Evolutionary conservation across 2,888 invertebrate genomes (phyloP), one percentile per base, ranked within the genome.

Genomic region (Thera obeliscata): DNA sequence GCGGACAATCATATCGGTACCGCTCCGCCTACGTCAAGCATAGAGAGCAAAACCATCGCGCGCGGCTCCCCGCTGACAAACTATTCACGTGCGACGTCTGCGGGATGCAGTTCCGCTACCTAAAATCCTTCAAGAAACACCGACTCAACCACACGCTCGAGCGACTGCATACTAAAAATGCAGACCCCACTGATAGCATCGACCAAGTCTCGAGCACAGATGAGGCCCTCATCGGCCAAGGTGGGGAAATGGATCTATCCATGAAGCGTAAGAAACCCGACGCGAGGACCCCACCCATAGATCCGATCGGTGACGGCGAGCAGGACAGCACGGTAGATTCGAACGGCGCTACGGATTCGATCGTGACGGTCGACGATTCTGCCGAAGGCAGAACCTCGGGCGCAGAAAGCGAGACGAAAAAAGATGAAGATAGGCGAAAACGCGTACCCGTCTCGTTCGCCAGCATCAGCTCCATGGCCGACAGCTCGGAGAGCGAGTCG

Each of bases 21-120:
- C 95, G 97, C 69, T 98, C 97, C 52, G 97, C 98, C 48, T 93
- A 93, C 74, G 93, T 93, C 58, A 93, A 93, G 83, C 98, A 98
- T 84, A 95, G 97, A 62, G 98, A 98, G 85, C 98, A 98, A 85
- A 98, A 98, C 84, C 98, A 98, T 83, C 95, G 97, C 33, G 97
- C 98, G 2, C 94, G 97, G 22, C 93, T 98, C 56, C 98, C 98
- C 2, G 98, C 98, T 38, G 98, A 98, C 87, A 98, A 98, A 87
- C 95, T 98, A 22, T 98, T 98, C 90, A 97, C 97, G 33, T 98
- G 98, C 84, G 98, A 98, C 83, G 97, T 98, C 2, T 98, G 98
- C 87, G 98, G 98, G 69, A 98, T 98, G 98, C 98, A 98, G 86
- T 98, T 98, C 75, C 95, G 97, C 74, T 98, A 98, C 87, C 94